phyloP scores from a whole-genome alignment of 1,140 invertebrate species.

The Chrysoperla carnea region DNA sequence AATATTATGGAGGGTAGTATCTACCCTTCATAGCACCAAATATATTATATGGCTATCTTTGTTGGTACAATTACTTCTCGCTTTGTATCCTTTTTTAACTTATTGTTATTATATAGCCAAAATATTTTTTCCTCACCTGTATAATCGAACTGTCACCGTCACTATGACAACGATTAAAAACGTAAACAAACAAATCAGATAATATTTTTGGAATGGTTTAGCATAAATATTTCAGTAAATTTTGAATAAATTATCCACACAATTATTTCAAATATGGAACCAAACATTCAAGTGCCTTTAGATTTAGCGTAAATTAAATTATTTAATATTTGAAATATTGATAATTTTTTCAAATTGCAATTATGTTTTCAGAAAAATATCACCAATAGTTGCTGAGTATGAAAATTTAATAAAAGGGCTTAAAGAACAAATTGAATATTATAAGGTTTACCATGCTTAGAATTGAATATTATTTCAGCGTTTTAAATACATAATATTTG shows the following conservation, averaged over 20 bases:
- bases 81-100: too few relatives aligned
- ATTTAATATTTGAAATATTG: background rate
- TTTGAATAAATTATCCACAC: background rate
- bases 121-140: too few relatives aligned
- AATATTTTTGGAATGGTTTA: constrained; percentile 3
- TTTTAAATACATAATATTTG: too few relatives aligned
- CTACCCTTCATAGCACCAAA: too few relatives aligned
- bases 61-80: too few relatives aligned
- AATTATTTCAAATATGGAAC: background rate
- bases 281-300: background rate
- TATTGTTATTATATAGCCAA: too few relatives aligned
- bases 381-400: background rate
- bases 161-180: too few relatives aligned
- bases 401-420: background rate
- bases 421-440: background rate
- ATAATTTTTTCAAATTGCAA: background rate
- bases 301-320: background rate
- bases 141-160: too few relatives aligned
- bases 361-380: background rate
- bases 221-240: constrained; percentile 6
- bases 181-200: background rate
- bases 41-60: too few relatives aligned
- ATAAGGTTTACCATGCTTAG: background rate
- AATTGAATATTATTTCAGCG: too few relatives aligned
- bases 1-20: too few relatives aligned